Evolutionary conservation across 2,797 vertebrate genomes (phyloP).

Genomic region (Iguana delicatissima): DNA sequence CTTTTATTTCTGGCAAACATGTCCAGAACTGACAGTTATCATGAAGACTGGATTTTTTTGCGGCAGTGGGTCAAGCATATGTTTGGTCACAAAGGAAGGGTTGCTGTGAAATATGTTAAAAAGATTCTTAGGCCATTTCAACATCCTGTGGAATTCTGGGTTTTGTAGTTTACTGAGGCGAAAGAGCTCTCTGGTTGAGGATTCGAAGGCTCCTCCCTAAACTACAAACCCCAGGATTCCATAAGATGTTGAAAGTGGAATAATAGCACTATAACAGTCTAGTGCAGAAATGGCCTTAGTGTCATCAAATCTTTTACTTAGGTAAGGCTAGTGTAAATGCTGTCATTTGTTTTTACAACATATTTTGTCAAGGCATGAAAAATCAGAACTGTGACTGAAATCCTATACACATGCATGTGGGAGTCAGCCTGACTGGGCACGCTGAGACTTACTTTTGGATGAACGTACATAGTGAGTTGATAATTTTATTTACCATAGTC

Average conservation of each 20-base stretch:
- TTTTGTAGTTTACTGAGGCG: no score
- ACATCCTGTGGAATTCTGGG: no score
- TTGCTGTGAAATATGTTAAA: background rate
- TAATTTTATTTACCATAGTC: background rate
- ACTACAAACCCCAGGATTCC: background rate
- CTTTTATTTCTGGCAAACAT: background rate
- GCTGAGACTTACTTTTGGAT: background rate
- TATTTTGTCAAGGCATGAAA: background rate
- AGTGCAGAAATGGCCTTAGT: background rate
- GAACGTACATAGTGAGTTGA: background rate
- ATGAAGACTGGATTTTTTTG: background rate
- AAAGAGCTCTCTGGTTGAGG: no score
- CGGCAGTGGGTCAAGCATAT: background rate
- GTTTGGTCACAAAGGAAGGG: background rate
- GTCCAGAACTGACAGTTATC: background rate
- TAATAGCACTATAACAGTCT: no score
- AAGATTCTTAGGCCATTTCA: background rate
- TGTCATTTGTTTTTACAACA: background rate
- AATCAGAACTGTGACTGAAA: background rate
- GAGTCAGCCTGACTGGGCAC: background rate
- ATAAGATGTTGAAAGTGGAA: no score
- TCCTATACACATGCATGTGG: background rate
- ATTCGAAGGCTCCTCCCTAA: no score
- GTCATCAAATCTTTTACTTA: background rate
- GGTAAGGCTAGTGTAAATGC: background rate